Conservation (phyloP, 2,797 vertebrate genomes). For the Otolemur crassicaudatus region DNA sequence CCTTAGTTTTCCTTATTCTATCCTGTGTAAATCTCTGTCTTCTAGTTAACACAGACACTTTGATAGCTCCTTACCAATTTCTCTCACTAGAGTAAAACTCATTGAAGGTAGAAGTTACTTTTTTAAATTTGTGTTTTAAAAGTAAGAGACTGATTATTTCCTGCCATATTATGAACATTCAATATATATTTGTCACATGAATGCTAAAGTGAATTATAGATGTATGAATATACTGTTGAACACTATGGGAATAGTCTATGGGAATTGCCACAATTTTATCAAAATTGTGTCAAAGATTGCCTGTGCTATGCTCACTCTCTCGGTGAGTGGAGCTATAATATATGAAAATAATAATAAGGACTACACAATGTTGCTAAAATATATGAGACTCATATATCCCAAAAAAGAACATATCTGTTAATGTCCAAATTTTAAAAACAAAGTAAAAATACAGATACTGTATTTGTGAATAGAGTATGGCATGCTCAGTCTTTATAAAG, state of each 20-base stretch:
- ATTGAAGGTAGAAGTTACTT: neutral
- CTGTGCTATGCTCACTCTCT: neutral
- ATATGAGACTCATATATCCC: neutral
- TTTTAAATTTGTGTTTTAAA: neutral
- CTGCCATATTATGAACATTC: neutral
- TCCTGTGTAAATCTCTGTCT: neutral
- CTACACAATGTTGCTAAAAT: neutral
- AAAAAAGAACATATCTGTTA: neutral
- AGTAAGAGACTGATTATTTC: neutral
- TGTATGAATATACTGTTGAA: neutral
- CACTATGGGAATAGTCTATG: neutral
- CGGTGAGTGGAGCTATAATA: neutral
- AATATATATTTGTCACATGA: neutral
- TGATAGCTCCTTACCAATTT: neutral
- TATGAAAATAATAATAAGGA: neutral
- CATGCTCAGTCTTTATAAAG: neutral
- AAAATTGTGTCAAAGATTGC: neutral
- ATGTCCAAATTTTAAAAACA: neutral
- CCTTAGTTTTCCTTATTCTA: neutral
- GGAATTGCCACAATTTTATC: neutral
- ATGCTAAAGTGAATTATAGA: neutral
- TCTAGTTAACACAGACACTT: neutral
- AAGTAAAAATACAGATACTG: neutral
- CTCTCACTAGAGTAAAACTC: neutral
- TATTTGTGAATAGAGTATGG: neutral